Percentiles rank a stretch among this genome's conserved stretches.
Conservation (phyloP, 1,140 invertebrate species). For the Drosophila paulistorum region DNA sequence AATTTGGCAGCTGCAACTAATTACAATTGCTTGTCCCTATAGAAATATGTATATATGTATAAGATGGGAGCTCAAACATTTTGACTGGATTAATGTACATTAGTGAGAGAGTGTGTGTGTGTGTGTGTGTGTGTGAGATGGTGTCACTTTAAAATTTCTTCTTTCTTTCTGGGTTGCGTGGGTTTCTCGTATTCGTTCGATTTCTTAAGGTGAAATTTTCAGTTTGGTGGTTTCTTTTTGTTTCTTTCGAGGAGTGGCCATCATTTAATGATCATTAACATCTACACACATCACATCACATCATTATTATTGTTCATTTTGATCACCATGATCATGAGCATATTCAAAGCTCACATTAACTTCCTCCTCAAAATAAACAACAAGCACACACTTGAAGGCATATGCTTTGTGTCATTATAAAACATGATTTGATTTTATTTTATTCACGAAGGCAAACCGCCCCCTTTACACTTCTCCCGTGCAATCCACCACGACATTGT, state of each 20-base stretch:
- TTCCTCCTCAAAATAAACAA: conserved; percentile 41
- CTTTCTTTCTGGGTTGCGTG: conserved; percentile 59
- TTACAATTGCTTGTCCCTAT: conserved; percentile 31
- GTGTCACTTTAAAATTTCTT: conserved; percentile 50
- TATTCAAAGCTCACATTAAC: conserved; percentile 32
- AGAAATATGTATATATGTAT: background rate
- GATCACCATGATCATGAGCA: conserved; percentile 5
- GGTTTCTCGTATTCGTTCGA: conserved; percentile 31
- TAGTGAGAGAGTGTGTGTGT: too few relatives aligned
- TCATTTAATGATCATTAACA: conserved; percentile 38
- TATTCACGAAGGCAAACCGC: conserved; percentile 59
- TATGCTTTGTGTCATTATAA: conserved; percentile 57
- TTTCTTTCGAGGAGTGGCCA: conserved; percentile 59
- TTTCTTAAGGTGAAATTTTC: conserved; percentile 71
- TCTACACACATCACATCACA: background rate
- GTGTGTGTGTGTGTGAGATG: conserved; percentile 24
- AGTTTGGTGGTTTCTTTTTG: conserved; percentile 15
- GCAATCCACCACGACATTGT: background rate
- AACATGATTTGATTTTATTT: conserved; percentile 45
- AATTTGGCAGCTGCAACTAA: conserved; percentile 26
- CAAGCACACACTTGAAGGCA: conserved; percentile 19
- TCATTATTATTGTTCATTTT: conserved; percentile 9
- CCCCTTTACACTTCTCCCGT: conserved; percentile 26
- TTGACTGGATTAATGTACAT: background rate
- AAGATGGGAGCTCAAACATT: too few relatives aligned